Evolutionary conservation across 2,888 invertebrate species (phyloP).

Genomic region (Chrysolina haemoptera): DNA sequence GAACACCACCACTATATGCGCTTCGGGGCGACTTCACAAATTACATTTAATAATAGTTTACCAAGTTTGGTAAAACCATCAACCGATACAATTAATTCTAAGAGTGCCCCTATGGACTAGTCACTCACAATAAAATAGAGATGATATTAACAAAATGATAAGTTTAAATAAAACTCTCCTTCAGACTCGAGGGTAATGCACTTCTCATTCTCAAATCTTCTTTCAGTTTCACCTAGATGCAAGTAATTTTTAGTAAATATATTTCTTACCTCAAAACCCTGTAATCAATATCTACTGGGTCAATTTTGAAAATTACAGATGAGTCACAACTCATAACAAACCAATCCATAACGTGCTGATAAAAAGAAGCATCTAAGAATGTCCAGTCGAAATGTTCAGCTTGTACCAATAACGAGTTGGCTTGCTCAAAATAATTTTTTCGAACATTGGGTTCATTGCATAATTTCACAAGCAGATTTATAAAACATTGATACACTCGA

Average conservation of each 20-base stretch:
- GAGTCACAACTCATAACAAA: slow-evolving; percentile 82
- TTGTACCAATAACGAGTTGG: slow-evolving; percentile 71
- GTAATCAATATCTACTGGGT: slow-evolving; percentile 73
- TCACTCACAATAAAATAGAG: too few relatives aligned
- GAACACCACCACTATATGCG: too few relatives aligned
- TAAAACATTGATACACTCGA: slow-evolving; percentile 75
- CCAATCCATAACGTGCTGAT: slow-evolving; percentile 82
- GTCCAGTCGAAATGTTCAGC: slow-evolving; percentile 79
- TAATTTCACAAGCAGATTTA: slow-evolving; percentile 81
- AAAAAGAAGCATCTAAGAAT: slow-evolving; percentile 74
- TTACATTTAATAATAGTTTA: too few relatives aligned
- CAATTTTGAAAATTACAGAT: slow-evolving; percentile 74
- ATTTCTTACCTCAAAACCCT: slow-evolving; percentile 73
- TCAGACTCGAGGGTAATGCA: not conserved
- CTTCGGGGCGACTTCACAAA: too few relatives aligned
- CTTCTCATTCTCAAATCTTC: not conserved
- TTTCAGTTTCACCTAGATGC: not conserved
- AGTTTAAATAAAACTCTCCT: too few relatives aligned
- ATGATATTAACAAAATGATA: too few relatives aligned
- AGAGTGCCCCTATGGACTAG: too few relatives aligned
- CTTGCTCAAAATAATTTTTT: slow-evolving; percentile 70
- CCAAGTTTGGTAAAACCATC: too few relatives aligned
- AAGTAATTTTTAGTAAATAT: not conserved
- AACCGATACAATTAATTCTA: too few relatives aligned
- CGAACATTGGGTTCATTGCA: slow-evolving; percentile 81